phyloP scores from a whole-genome alignment of 2,113 vertebrate species.

The Carassius gibelio region DNA sequence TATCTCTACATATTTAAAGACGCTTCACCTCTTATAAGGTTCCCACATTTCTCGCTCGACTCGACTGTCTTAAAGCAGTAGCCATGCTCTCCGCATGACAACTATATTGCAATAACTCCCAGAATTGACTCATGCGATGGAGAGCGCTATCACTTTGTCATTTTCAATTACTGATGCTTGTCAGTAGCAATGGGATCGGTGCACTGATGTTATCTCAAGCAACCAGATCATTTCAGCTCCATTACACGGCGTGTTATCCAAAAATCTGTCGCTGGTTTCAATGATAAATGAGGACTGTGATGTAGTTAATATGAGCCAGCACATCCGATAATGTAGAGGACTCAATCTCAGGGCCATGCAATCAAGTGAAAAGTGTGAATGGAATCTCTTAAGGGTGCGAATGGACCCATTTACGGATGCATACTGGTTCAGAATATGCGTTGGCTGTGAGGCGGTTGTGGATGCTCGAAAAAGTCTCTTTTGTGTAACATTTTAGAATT shows the following conservation, averaged over 20 bases:
- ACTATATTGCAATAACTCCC: conserved; percentile 30
- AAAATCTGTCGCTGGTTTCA: conserved; percentile 40
- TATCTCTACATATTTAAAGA: conserved; percentile 54
- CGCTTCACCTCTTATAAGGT: conserved; percentile 38
- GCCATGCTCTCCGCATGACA: conserved; percentile 18
- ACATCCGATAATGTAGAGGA: conserved; percentile 36
- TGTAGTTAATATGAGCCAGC: conserved; percentile 42
- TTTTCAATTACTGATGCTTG: conserved; percentile 58
- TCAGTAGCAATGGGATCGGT: conserved; percentile 54
- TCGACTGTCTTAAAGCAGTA: conserved; percentile 9
- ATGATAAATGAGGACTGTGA: conserved; percentile 47
- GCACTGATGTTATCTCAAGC: conserved; percentile 56
- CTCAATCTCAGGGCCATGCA: conserved; percentile 26
- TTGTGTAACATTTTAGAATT: not conserved
- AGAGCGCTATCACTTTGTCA: conserved; percentile 48
- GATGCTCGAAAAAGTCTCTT: not conserved
- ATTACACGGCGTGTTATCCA: conserved; percentile 45
- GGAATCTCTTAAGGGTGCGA: conserved; percentile 16
- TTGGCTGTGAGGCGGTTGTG: not conserved
- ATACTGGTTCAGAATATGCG: conserved; percentile 6
- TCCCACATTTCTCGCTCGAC: not conserved
- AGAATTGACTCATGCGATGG: conserved; percentile 26
- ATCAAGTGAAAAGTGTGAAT: conserved; percentile 38
- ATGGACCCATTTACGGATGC: not conserved
- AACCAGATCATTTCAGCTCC: conserved; percentile 44